Evolutionary conservation across 1,140 invertebrate species (phyloP), one percentile per base, ranked within the genome.

Genomic region (Adelges cooleyi): DNA sequence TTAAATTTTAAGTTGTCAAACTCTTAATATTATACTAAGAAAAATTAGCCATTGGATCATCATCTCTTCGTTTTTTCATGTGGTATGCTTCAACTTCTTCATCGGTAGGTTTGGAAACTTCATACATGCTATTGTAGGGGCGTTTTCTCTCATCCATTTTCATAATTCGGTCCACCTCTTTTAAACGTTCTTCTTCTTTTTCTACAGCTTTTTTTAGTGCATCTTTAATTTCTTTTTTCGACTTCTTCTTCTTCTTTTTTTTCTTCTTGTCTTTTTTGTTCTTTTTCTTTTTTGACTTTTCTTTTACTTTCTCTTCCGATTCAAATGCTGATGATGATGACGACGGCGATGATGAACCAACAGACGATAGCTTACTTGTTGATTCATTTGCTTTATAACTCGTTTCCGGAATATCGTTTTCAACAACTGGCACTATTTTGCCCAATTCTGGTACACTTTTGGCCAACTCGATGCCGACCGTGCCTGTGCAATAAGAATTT

Each of bases 81-180:
- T 86, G 83, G 77, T 89, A 97, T 2, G 92, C 93, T 76, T 97
- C 94, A 73, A 96, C 85, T 76, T 98, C 91, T 71, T 94, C 90
- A 66, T 91, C 87, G 0, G 91, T 89, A 1, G 89, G 90, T 69
- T 85, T 86, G 67, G 87, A 86, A 0, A 83, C 82, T 69, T 89
- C 84, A 68, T 83, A 86, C 84, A 88, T 88, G 70, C 89, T 93
- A 73, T 97, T 95, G 73, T 95, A 98, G 0, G 88, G 84, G 22
- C 93, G 77, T 74, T 96, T 94, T 23, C 92, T 78, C 73, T 98
- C 94, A 75, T 95, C 91, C 70, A 87, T 77, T 15, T 80, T 77
- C 49, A 92, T 73, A 1, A 90, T 70, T 33, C 78, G 74, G 1
- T 89, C 83, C 0, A 82, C 85, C 66, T 81, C 78, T 68, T 77